phyloP scores from a whole-genome alignment of 2,888 invertebrate genomes.

The Cosmia trapezina region DNA sequence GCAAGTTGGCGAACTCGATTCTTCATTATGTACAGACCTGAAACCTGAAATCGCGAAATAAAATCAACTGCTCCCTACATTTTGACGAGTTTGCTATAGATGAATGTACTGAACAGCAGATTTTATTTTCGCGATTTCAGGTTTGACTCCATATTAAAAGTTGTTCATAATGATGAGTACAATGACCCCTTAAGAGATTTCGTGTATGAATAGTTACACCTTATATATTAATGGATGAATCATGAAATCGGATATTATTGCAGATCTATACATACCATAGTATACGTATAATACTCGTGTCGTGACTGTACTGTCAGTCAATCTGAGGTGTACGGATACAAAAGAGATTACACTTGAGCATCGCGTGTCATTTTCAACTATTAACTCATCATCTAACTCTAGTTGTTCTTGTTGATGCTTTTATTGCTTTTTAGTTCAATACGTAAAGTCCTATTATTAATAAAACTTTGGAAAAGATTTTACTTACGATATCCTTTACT shows the following conservation, averaged over 20 bases:
- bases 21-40: neutral
- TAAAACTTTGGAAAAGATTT: neutral
- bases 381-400: constrained; percentile 6
- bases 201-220: too few species aligned
- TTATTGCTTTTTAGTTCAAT: neutral
- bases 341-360: neutral
- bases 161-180: too few species aligned
- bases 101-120: too few species aligned
- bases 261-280: neutral
- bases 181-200: too few species aligned
- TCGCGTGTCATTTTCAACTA: neutral
- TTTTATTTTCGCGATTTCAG: too few species aligned
- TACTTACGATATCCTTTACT: constrained; percentile 86
- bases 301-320: neutral
- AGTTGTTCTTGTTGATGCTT: neutral
- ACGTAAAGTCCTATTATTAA: neutral
- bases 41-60: too few species aligned
- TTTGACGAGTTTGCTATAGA: too few species aligned
- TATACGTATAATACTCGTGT: too few species aligned
- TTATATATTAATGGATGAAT: neutral
- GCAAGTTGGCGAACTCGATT: neutral
- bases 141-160: too few species aligned
- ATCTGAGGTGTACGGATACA: neutral
- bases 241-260: neutral
- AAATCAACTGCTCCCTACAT: too few species aligned